Evolutionary conservation across 2,888 invertebrate species (phyloP), one percentile per base, ranked within the genome.

Genomic region (Drosophila mulleri): DNA sequence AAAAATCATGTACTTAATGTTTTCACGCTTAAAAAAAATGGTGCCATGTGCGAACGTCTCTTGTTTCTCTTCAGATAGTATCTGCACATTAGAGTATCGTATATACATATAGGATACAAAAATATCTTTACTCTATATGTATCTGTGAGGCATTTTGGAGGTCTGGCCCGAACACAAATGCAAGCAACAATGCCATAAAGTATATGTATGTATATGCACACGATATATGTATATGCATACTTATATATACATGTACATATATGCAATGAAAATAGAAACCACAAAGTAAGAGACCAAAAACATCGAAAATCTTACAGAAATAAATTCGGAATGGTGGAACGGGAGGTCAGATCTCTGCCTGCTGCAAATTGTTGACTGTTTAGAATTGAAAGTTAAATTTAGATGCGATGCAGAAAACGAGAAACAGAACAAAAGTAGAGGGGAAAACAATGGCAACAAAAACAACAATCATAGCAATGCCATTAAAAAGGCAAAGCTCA

Each of bases 371-470:
- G 72, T 82, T 68, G 75, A 76, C 74, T 88, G 88, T 86, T 84
- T 86, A 84, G 83, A 83, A 84, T 78, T 86, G 52, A 77, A 88
- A 83, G 76, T 74, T 88, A 88, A 88, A 88, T 88, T 80, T 84
- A 83, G 83, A 81, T 61, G 50, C 67, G 44, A n/a, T 47, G 44
- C 32, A 59, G 35, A 47, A 75, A 67, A 61, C 39, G 48, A 48
- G 39, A 70, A 56, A 65, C 53, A 41, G 52, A 54, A 57, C 41
- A 78, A 63, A 73, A 66, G 50, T 42, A 67, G 58, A 60, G 60
- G 56, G 48, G 48, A 53, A 65, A 70, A 50, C 45, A 66, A 60
- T 32, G 37, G 52, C 47, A 64, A 59, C 67, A 67, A 76, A 48
- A 67, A 45, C 54, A 66, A 58, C 23, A 44, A 48, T 56, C 61